Base-by-base conservation (phyloP, 1,140 invertebrate species). In the Fopius arisanus region DNA sequence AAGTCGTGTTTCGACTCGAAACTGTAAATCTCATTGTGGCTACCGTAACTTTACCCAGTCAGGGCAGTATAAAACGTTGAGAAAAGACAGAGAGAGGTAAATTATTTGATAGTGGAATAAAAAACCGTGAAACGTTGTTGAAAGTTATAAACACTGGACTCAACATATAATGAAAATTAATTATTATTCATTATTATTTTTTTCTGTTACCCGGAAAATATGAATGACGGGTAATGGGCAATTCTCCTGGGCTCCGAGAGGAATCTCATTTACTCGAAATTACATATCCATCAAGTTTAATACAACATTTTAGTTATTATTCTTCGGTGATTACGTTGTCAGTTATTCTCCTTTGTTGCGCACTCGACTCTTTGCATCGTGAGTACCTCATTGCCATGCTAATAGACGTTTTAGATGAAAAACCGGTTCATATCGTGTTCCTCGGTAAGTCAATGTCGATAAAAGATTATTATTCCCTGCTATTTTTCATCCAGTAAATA, bases 11-110 rank as follows among this genome's bases (percentile, higher is more conserved):
- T 70, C 67, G 43, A 70, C 43, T 54, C 26, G 29, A 54, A 51
- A 21, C 67, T 33, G 72, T 74, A 74, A 74, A 74, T 74, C 68
- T 74, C 67, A 67, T 74, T 70, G 72, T 48, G 72, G 72, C 29
- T 28, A 43, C 37, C 66, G 48, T 73, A 68, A 68, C 59, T 73
- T 68, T 63, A 33, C 31, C 54, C 65, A 41, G 14, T 12, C 10
- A 31, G 40, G 19, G 54, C 54, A 26, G 54, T 26, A 48, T n/a
- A 48, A 48, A 48, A 48, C 16, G 43, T 48, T 48, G 43, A 48
- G 33, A 37, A 37, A 48, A 48, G 43, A 16, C 43, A 21, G 9
- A 23, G 4, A 67, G 21, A 67, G 29, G 26, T n/a, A 23, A 6
- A 12, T 41, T 41, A 19, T 66, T 66, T 66, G 23, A n/a, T 2